A percentile compares a stretch with the other conserved stretches of the same genome.
phyloP scores from a whole-genome alignment of 2,888 invertebrate species.

The Tortricodes alternella region DNA sequence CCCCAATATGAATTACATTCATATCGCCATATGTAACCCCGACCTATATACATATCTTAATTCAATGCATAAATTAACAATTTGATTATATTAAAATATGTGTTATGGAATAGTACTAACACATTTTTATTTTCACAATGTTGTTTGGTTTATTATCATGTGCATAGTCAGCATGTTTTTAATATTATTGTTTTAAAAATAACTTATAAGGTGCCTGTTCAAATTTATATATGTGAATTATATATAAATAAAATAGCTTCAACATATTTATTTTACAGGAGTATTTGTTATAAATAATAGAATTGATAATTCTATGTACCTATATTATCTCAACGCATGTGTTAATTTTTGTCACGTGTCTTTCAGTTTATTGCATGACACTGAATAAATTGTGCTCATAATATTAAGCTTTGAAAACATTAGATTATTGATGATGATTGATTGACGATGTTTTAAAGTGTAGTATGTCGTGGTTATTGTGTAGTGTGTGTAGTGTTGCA shows the following conservation, averaged over 20 bases:
- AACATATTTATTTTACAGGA: slow-evolving; percentile 57
- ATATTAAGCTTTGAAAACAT: too few relatives aligned
- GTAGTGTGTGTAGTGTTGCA: slow-evolving; percentile 79
- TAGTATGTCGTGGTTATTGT: slow-evolving; percentile 39
- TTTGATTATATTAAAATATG: too few relatives aligned
- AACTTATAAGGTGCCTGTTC: not conserved
- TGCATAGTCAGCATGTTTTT: not conserved
- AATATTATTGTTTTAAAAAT: not conserved
- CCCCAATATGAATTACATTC: too few relatives aligned
- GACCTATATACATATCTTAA: too few relatives aligned
- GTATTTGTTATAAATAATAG: slow-evolving; percentile 40
- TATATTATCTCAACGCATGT: slow-evolving; percentile 43
- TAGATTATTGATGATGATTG: not conserved
- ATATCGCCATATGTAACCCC: too few relatives aligned
- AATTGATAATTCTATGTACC: slow-evolving; percentile 31
- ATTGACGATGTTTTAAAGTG: not conserved
- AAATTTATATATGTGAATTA: not conserved
- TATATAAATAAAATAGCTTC: slow-evolving; percentile 24
- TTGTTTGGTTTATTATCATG: slow-evolving; percentile 11
- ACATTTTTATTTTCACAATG: too few relatives aligned
- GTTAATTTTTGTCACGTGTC: slow-evolving; percentile 44
- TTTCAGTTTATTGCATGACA: slow-evolving; percentile 62
- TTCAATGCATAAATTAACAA: too few relatives aligned
- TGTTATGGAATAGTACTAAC: too few relatives aligned
- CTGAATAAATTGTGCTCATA: not conserved